These are phyloP conservation scores for Meta bourneti DNA, from an alignment of 2,888 invertebrate genomes.

Conservation along the genomic window DNA sequence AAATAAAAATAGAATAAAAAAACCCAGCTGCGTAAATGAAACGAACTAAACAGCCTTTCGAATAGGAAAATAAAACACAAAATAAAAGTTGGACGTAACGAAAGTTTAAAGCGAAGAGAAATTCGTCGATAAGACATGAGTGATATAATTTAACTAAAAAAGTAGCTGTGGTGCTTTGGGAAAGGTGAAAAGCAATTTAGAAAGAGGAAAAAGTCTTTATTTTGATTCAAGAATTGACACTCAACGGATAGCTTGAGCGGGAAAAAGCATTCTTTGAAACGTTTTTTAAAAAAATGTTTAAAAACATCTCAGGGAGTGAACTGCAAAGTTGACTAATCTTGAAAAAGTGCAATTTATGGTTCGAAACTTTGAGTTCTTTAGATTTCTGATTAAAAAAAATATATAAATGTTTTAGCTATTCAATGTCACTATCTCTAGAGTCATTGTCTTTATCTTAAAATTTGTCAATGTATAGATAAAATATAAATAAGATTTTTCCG, in stretches of 20 bases:
- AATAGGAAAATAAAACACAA: slow-evolving; percentile 26
- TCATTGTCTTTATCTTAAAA: no score
- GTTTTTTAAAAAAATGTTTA: background rate
- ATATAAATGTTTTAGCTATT: no score
- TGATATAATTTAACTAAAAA: slow-evolving; percentile 50
- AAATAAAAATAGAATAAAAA: slow-evolving; percentile 8
- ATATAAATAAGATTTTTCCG: no score
- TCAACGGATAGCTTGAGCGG: slow-evolving; percentile 24
- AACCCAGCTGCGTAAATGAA: slow-evolving; percentile 31
- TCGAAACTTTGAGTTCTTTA: background rate
- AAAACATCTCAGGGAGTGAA: background rate
- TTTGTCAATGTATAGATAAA: no score
- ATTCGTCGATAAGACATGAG: slow-evolving; percentile 38
- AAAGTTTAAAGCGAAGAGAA: slow-evolving; percentile 47
- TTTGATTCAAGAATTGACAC: slow-evolving; percentile 56
- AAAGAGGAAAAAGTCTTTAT: slow-evolving; percentile 40
- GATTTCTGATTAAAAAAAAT: no score
- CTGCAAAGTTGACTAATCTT: background rate
- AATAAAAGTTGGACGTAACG: slow-evolving; percentile 64
- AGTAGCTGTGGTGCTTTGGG: background rate
- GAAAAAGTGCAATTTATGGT: background rate
- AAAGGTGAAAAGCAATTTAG: slow-evolving; percentile 53
- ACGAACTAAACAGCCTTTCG: slow-evolving; percentile 49
- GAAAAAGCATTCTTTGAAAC: background rate
- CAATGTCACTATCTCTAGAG: no score